phyloP scores from a whole-genome alignment of 2,797 vertebrate genomes.

The Clarias fuscus region DNA sequence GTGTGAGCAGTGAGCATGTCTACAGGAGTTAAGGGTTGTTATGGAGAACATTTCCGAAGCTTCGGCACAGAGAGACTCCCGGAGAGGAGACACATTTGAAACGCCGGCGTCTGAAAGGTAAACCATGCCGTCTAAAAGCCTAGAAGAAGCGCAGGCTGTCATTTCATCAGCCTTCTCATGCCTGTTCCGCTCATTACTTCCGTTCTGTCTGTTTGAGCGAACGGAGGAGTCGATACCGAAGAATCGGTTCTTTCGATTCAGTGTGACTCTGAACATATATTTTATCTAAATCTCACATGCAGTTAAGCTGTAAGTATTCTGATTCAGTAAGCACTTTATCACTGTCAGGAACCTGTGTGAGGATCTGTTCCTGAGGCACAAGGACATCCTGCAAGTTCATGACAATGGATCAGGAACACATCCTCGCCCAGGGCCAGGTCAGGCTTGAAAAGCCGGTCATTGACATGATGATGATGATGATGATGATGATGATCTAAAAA shows the following conservation, averaged over 20 bases:
- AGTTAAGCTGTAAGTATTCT: neutral
- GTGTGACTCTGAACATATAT: neutral
- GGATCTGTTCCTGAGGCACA: neutral
- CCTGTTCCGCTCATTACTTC: neutral
- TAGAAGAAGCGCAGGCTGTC: neutral
- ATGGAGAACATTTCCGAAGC: neutral
- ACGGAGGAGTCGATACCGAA: neutral
- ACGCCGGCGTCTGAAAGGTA: slow-evolving; percentile 1
- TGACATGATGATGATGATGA: neutral
- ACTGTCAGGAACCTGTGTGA: neutral
- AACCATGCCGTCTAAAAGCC: too few species aligned
- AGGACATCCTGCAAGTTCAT: too few species aligned
- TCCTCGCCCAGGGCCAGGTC: neutral
- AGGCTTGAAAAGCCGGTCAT: neutral
- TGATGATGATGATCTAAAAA: neutral
- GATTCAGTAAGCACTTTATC: neutral
- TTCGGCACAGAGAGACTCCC: neutral
- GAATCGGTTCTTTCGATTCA: neutral
- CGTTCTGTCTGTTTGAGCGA: neutral
- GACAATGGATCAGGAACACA: neutral
- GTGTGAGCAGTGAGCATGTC: neutral
- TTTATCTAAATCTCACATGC: neutral
- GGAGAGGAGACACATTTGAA: neutral
- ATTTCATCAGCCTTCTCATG: neutral
- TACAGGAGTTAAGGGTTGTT: too few species aligned